Evolutionary conservation across 2,113 vertebrate species (phyloP).

Genomic region (Atrichornis clamosus): DNA sequence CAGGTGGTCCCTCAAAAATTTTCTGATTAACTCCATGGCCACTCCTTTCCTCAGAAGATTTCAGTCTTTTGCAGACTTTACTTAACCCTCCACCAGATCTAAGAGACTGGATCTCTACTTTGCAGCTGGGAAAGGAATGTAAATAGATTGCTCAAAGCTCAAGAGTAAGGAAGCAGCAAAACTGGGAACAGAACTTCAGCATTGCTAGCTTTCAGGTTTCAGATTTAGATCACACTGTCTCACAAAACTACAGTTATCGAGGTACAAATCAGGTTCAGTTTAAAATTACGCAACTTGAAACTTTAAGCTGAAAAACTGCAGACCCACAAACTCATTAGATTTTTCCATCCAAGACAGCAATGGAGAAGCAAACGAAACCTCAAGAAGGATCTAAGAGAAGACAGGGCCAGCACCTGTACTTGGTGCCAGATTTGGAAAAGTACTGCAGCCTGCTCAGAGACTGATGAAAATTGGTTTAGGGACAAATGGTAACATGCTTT

Average conservation of each 20-base stretch:
- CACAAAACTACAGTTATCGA: not conserved
- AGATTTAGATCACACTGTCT: not conserved
- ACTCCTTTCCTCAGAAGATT: conserved; percentile 51
- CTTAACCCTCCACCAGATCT: conserved; percentile 18
- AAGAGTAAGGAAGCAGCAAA: not conserved
- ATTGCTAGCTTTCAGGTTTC: not conserved
- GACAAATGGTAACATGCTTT: not conserved
- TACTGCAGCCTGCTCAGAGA: not conserved
- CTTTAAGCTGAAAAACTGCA: not conserved
- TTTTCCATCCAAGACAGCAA: not conserved
- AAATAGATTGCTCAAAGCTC: conserved; percentile 13
- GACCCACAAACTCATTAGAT: not conserved
- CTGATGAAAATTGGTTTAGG: not conserved
- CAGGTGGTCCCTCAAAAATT: conserved; percentile 57
- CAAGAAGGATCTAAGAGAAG: not conserved
- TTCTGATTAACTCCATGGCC: conserved; percentile 28
- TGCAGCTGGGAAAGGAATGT: conserved; percentile 18
- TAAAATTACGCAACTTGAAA: not conserved
- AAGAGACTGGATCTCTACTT: not conserved
- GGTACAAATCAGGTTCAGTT: not conserved
- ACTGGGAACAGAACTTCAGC: not conserved
- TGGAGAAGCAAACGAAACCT: not conserved
- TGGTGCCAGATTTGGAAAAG: not conserved
- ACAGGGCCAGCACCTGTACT: not conserved
- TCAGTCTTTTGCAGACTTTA: not conserved